phyloP scores from a whole-genome alignment of 1,140 invertebrate genomes.

The Coptotermes formosanus region DNA sequence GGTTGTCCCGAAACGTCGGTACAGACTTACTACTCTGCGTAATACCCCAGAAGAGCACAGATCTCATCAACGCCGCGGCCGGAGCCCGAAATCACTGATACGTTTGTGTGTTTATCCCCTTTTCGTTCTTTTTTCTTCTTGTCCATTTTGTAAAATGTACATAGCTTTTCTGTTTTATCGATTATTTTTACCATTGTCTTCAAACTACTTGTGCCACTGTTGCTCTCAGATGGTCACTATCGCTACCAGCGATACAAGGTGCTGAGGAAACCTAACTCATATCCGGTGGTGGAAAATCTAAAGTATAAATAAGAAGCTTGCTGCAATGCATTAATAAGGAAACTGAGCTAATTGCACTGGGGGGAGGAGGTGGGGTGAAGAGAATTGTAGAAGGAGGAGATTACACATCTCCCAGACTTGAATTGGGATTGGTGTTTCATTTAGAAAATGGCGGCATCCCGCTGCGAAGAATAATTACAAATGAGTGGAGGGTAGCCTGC shows the following conservation, averaged over 20 bases:
- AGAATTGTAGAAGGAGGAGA: neutral
- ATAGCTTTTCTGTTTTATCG: too few species aligned
- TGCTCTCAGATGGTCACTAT: neutral
- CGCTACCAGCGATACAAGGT: neutral
- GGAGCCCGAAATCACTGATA: too few species aligned
- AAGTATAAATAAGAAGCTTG: constrained; percentile 30
- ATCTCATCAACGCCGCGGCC: too few species aligned
- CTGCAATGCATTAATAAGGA: constrained; percentile 32
- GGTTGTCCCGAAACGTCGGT: too few species aligned
- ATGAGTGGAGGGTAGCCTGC: neutral
- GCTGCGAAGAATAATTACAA: constrained; percentile 32
- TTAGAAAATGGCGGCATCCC: constrained; percentile 30
- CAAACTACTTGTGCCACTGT: too few species aligned
- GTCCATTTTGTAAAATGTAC: too few species aligned
- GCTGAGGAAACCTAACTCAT: constrained; percentile 22
- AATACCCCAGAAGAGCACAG: too few species aligned
- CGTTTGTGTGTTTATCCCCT: too few species aligned
- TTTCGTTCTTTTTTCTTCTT: too few species aligned
- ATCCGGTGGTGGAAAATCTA: constrained; percentile 27
- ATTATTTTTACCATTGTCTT: too few species aligned
- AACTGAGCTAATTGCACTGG: constrained; percentile 26
- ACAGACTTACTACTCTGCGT: too few species aligned
- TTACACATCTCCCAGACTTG: constrained; percentile 1
- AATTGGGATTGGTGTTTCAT: constrained; percentile 29
- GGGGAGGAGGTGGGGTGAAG: neutral